phyloP scores from a whole-genome alignment of 2,113 vertebrate genomes.

The Brachyhypopomus gauderio region DNA sequence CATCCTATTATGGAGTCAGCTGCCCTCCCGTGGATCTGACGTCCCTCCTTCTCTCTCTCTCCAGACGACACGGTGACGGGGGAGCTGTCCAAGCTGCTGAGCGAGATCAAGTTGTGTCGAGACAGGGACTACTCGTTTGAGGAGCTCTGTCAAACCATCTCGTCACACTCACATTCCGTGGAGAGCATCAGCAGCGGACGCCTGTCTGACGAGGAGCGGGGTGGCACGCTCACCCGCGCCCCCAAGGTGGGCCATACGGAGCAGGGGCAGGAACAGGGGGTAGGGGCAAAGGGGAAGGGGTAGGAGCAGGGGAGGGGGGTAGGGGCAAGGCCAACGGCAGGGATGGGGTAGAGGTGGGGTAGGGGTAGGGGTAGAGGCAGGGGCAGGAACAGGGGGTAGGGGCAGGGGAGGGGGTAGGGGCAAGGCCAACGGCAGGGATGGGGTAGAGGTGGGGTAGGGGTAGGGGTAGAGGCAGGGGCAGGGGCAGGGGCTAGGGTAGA shows the following conservation, averaged over 20 bases:
- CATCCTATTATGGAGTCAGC: not conserved
- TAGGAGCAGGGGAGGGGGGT: too few species aligned
- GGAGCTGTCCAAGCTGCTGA: conserved; percentile 92
- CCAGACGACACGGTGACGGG: conserved; percentile 92
- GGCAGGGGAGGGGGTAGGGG: too few species aligned
- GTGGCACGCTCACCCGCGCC: conserved; percentile 80
- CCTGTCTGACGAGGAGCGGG: conserved; percentile 87
- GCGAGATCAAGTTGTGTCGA: conserved; percentile 94
- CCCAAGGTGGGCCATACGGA: conserved; percentile 61
- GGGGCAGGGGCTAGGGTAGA: too few species aligned
- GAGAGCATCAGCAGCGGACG: conserved; percentile 87
- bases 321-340: too few species aligned
- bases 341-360: too few species aligned
- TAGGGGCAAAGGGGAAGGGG: too few species aligned
- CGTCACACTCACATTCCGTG: conserved; percentile 93
- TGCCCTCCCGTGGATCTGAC: conserved; percentile 44
- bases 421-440: too few species aligned
- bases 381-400: too few species aligned
- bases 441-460: too few species aligned
- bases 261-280: too few species aligned
- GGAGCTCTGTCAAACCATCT: conserved; percentile 93
- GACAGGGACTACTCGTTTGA: conserved; percentile 96
- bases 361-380: too few species aligned
- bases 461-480: too few species aligned
- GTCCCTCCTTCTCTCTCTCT: conserved; percentile 67